Evolutionary conservation across 2,113 vertebrate genomes (phyloP), one percentile per base, ranked within the genome.

Genomic region (Daboia siamensis): DNA sequence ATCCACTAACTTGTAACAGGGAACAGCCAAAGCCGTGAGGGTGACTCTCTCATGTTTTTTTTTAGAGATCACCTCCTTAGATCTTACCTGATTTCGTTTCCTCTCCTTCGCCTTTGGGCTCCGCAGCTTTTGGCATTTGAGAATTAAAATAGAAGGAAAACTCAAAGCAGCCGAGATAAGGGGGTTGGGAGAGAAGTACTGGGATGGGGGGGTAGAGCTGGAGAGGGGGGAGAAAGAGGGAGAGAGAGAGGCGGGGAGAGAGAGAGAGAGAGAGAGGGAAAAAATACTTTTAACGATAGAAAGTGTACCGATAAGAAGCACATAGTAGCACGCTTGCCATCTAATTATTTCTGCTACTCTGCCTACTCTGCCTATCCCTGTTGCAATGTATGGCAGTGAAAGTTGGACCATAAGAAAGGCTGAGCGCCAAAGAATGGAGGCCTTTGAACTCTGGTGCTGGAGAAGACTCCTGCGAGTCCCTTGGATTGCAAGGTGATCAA

Each of bases 231-330:
- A n/a, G n/a, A n/a, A n/a, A n/a, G n/a, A n/a, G n/a, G n/a, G n/a
- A n/a, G n/a, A n/a, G n/a, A n/a, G n/a, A n/a, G n/a, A n/a, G n/a
- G n/a, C n/a, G n/a, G n/a, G n/a, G n/a, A n/a, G n/a, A n/a, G n/a
- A n/a, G n/a, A n/a, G 11, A 15, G 44, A 15, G n/a, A 54, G 57
- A 23, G 8, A 17, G 26, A n/a, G 9, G 29, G 46, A 86, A 4
- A 64, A 52, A 26, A 44, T 17, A 1, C n/a, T 29, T 48, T 51
- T 46, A 80, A 88, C 20, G 52, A 46, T 92, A 24, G 44, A 56
- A 88, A 55, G 39, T 56, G 44, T 80, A 29, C 52, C 12, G 39
- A 92, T 92, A 80, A 92, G 88, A 92, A 52, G 33, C n/a, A n/a
- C 24, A 56, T 39, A n/a, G 20, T 39, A 10, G 87, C 39, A 26